phyloP scores from a whole-genome alignment of 2,888 invertebrate genomes.

The Oscheius onirici region DNA sequence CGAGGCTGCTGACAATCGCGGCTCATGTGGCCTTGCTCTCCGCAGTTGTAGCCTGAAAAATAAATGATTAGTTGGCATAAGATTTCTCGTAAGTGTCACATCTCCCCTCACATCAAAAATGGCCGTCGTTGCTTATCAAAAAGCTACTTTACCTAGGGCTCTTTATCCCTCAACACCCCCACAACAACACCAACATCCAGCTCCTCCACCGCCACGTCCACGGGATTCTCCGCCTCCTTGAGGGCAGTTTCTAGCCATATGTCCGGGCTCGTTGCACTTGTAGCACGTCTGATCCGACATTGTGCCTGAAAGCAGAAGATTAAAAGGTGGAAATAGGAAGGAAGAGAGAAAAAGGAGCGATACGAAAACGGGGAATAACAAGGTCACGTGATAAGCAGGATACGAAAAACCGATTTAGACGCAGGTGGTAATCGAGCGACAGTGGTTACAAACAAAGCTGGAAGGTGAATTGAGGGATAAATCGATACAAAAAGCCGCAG shows the following conservation, averaged over 20 bases:
- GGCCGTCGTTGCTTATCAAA: neutral
- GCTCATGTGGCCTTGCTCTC: conserved; percentile 65
- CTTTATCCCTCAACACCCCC: conserved; percentile 16
- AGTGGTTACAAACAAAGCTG: neutral
- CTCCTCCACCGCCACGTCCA: conserved; percentile 40
- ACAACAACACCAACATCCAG: conserved; percentile 48
- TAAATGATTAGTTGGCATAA: conserved; percentile 7
- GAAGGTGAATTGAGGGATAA: neutral
- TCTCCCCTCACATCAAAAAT: conserved; percentile 25
- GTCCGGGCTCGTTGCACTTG: conserved; percentile 65
- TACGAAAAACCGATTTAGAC: neutral
- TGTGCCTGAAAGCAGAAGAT: neutral
- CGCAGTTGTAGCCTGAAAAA: conserved; percentile 61
- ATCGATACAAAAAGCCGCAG: neutral
- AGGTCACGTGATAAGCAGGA: neutral
- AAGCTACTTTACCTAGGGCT: conserved; percentile 36
- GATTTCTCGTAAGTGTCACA: neutral
- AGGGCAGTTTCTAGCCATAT: conserved; percentile 63
- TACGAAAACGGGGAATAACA: neutral
- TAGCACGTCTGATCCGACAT: conserved; percentile 60
- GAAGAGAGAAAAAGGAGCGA: neutral
- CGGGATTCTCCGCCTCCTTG: conserved; percentile 30
- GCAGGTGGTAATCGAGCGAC: neutral
- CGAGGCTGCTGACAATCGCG: conserved; percentile 61
- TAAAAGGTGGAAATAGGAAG: too few relatives aligned